Percentiles rank a stretch among this genome's conserved stretches.
Evolutionary conservation across 1,140 invertebrate species (phyloP).

Genomic region (Glomeris maerens): DNA sequence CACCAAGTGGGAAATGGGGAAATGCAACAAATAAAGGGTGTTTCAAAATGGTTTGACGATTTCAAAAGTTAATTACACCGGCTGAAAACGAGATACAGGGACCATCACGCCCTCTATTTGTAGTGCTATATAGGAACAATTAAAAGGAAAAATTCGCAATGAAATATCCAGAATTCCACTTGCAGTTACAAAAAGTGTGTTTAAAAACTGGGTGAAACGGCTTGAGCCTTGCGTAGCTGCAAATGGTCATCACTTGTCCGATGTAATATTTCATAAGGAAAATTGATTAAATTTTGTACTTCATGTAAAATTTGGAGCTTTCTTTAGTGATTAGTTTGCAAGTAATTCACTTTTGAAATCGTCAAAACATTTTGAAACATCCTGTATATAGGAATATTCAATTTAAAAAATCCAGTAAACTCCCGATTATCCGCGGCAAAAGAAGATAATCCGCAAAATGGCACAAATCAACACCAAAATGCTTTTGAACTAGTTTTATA

Average conservation of each 20-base stretch:
- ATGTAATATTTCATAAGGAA: neutral
- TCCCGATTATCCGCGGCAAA: too few species aligned
- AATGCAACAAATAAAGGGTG: too few species aligned
- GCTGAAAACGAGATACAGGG: neutral
- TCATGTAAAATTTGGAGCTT: too few species aligned
- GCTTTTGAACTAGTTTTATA: too few species aligned
- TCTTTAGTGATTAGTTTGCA: too few species aligned
- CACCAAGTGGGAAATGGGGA: too few species aligned
- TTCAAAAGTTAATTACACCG: neutral
- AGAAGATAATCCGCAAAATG: too few species aligned
- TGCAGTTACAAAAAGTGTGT: neutral
- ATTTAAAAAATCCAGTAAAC: too few species aligned
- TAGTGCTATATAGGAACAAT: neutral
- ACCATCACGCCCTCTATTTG: neutral
- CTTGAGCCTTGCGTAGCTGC: neutral
- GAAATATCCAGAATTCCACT: conserved; percentile 1
- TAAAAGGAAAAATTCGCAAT: conserved; percentile 9
- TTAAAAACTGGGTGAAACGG: neutral
- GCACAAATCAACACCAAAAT: too few species aligned
- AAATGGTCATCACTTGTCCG: neutral
- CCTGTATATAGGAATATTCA: too few species aligned
- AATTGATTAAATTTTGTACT: conserved; percentile 2
- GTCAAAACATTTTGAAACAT: neutral
- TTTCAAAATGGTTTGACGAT: too few species aligned
- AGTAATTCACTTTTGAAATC: conserved; percentile 1